A percentile compares a stretch with the other conserved stretches of the same genome.
These are phyloP conservation scores for Catamblyrhynchus diadema DNA, from an alignment of 2,797 vertebrate species.

Conservation along the genomic window DNA sequence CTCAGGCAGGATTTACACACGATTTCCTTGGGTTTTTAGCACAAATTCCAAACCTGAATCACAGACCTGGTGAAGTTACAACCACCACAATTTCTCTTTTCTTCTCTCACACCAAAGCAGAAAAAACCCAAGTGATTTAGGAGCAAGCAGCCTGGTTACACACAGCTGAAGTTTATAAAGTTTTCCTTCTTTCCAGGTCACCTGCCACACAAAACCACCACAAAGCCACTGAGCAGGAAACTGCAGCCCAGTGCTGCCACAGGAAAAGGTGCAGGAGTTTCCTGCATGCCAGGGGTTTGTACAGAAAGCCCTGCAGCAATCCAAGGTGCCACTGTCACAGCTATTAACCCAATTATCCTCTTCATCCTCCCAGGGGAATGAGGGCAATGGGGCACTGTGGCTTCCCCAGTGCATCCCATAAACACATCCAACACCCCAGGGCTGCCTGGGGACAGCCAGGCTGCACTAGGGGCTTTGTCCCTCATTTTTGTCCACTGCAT, in stretches of 20 bases:
- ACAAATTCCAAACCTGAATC: background rate
- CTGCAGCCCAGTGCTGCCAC: background rate
- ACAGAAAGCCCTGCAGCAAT: background rate
- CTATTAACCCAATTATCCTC: background rate
- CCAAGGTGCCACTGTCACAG: fast-evolving
- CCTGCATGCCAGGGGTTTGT: background rate
- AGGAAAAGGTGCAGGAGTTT: background rate
- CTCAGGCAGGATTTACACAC: background rate
- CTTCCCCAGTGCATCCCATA: background rate
- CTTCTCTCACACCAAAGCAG: background rate
- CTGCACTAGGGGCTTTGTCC: background rate
- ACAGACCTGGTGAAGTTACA: fast-evolving
- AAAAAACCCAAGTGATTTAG: background rate
- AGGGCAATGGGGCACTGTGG: background rate
- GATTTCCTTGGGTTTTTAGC: background rate
- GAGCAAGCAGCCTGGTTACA: background rate
- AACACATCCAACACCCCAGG: background rate
- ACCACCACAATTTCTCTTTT: background rate
- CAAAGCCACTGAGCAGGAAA: background rate
- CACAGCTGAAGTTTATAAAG: fast-evolving
- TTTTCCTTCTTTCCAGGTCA: background rate
- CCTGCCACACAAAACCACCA: background rate
- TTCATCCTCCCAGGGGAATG: background rate
- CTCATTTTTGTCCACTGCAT: background rate
- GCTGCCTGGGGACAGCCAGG: background rate